Evolutionary conservation across 2,888 invertebrate genomes (phyloP).

Genomic region (Ormyrus thymus): DNA sequence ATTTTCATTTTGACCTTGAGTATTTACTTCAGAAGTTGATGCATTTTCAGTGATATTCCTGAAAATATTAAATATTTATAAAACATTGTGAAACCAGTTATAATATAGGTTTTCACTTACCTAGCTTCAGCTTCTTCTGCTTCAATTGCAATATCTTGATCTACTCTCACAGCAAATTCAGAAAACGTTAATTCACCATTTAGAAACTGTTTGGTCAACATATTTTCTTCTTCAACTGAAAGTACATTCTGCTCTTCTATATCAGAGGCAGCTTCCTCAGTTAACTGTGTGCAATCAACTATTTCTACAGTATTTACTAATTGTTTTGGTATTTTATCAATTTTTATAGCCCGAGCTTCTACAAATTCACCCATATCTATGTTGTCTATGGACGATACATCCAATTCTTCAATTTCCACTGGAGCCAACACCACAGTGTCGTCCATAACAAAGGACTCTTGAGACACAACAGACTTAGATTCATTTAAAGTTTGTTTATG

Average conservation of each 20-base stretch:
- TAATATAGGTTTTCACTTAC: conserved; percentile 56
- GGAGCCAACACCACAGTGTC: conserved; percentile 58
- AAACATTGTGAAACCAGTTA: background rate
- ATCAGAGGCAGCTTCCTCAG: conserved; percentile 57
- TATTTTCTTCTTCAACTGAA: conserved; percentile 66
- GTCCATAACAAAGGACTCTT: conserved; percentile 44
- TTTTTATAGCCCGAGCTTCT: conserved; percentile 68
- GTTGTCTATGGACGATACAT: conserved; percentile 63
- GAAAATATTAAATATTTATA: conserved; percentile 43
- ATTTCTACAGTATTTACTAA: conserved; percentile 28
- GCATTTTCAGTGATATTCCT: conserved; percentile 56
- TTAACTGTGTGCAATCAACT: conserved; percentile 23
- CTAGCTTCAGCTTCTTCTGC: conserved; percentile 68
- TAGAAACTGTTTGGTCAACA: conserved; percentile 81
- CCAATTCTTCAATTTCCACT: conserved; percentile 71
- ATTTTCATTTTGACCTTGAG: conserved; percentile 52
- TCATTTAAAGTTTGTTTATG: conserved; percentile 4
- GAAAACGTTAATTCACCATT: conserved; percentile 84
- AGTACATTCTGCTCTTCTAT: conserved; percentile 62
- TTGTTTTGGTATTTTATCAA: conserved; percentile 63
- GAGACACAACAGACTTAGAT: conserved; percentile 9
- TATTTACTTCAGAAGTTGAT: conserved; percentile 19
- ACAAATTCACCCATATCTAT: conserved; percentile 70
- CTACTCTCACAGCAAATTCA: conserved; percentile 79
- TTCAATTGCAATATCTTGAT: conserved; percentile 76